Percentiles rank a stretch among this genome's conserved stretches.
These are phyloP conservation scores for Pseudotriccus pelzelni DNA, from an alignment of 2,797 vertebrate species.

Conservation along the genomic window DNA sequence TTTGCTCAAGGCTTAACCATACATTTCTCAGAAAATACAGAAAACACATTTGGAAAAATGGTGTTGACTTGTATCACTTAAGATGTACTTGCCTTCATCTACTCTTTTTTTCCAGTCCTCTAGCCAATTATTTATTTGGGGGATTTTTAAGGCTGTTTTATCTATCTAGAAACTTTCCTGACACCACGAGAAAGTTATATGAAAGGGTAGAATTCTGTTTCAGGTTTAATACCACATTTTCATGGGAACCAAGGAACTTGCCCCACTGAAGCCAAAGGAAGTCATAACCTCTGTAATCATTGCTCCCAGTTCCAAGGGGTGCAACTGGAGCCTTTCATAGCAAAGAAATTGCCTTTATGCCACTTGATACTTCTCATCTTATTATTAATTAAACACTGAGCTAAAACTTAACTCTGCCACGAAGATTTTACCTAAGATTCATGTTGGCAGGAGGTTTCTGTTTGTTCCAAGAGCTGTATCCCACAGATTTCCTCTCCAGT, in stretches of 20 bases:
- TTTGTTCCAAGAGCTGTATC: not conserved
- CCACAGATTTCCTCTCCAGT: not conserved
- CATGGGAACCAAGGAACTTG: not conserved
- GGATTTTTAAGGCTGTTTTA: not conserved
- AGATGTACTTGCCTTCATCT: not conserved
- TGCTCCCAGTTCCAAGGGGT: not conserved
- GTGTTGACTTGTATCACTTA: not conserved
- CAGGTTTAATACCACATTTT: not conserved
- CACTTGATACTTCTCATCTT: not conserved
- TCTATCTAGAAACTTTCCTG: not conserved
- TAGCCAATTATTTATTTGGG: not conserved
- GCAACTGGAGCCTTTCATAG: not conserved
- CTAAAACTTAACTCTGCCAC: not conserved
- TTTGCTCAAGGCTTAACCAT: not conserved
- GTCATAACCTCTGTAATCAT: not conserved
- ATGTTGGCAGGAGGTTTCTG: not conserved
- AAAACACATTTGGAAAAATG: not conserved
- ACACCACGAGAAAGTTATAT: not conserved
- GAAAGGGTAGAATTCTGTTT: not conserved
- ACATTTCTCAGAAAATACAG: not conserved
- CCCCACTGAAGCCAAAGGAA: not conserved
- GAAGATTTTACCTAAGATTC: not conserved
- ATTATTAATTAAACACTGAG: not conserved
- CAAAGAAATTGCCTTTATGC: not conserved
- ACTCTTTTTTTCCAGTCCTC: not conserved